These are phyloP conservation scores for Eriocheir sinensis DNA, from an alignment of 1,140 invertebrate species.

Conservation along the genomic window DNA sequence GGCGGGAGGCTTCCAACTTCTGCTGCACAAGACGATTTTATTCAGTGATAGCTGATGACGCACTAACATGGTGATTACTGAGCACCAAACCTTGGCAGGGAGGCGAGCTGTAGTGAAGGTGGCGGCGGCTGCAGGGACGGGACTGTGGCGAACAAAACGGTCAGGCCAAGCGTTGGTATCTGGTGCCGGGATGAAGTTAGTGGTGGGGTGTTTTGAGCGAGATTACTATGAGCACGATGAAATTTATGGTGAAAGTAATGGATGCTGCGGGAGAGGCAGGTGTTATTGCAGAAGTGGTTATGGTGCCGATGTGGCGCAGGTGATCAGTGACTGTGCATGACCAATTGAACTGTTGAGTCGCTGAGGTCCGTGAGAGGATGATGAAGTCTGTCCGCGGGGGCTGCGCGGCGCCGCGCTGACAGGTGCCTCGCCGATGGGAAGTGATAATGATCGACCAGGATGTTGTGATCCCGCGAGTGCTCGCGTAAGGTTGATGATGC, in stretches of 20 bases:
- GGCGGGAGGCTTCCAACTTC: not conserved
- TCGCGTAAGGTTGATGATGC: not conserved
- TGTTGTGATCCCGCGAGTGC: not conserved
- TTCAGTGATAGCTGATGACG: slow-evolving; percentile 20
- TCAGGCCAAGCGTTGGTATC: not conserved
- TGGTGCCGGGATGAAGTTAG: slow-evolving; percentile 9
- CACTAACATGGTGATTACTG: slow-evolving; percentile 24
- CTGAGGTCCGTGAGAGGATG: not conserved
- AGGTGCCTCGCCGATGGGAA: not conserved
- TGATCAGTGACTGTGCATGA: not conserved
- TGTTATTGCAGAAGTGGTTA: not conserved
- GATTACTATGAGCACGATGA: not conserved
- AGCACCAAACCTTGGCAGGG: not conserved
- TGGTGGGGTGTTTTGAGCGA: not conserved
- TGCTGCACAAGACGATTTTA: not conserved
- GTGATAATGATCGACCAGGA: slow-evolving; percentile 13
- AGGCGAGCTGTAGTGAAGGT: not conserved
- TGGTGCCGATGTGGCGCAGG: not conserved
- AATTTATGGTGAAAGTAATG: not conserved
- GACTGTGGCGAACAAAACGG: not conserved
- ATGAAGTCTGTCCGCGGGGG: not conserved
- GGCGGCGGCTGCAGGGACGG: not conserved
- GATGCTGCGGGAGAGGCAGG: not conserved
- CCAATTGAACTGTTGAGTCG: not conserved
- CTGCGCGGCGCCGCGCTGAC: not conserved